Base-by-base conservation (phyloP, 1,140 invertebrate genomes). In the Cotesia chilonis region DNA sequence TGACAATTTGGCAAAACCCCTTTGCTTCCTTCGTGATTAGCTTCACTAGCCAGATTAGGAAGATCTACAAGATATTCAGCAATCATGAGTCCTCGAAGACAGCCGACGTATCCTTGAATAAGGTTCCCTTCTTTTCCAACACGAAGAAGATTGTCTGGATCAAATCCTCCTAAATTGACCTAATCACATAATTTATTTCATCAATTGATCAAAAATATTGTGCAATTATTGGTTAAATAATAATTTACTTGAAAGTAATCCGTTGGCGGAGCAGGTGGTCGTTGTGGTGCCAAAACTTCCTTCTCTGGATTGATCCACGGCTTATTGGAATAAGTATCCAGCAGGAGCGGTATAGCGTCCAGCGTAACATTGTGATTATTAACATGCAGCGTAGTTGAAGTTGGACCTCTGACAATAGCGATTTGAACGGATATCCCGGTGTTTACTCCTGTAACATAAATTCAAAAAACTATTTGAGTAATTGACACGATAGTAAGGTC, bases 41-140 rank as follows among this genome's bases (percentile, higher is more conserved):
- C 90, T 80, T 91, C 89, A 79, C 90, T 90, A 61, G 92, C 92
- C 76, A 93, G 90, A 61, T 88, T 88, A 14, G 92, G 90, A 38
- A 97, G 84, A 85, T 96, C 92, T 41, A 96, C 91, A 10, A 93
- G 88, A 77, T 91, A 91, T 68, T 92, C 88, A 17, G 93, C 95
- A 71, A 97, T 94, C 88, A 95, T 95, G 54, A 97, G 88, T 7
- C 96, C 96, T 75, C 95, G 89, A 14, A 97, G 90, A 80, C 96
- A 98, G 0, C 96, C 96, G 10, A 96, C 91, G 80, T 95, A 96
- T 0, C 92, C 92, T 72, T 94, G 89, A 3, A 90, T 88, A 3
- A 91, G 80, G 1, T 84, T 78, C 0, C 86, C 85, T 52, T 91
- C 89, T 61, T 88, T 84, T 41, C 89, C 88, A 4, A 92, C 90